Evolutionary conservation across 1,140 invertebrate genomes (phyloP).

Genomic region (Hylaeus anthracinus): DNA sequence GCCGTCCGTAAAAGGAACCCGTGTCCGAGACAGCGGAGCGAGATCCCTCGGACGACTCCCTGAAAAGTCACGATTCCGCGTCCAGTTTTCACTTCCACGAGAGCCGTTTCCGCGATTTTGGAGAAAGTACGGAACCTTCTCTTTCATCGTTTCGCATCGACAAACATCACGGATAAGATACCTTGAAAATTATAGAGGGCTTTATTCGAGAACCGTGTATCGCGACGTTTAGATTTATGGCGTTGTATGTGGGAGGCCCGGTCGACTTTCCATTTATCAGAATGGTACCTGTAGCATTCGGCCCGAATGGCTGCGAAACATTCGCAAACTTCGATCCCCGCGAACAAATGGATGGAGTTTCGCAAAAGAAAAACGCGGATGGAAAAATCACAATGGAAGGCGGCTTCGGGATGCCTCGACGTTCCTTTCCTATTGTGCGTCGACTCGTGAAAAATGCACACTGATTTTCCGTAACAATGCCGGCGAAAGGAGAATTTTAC

Average conservation of each 20-base stretch:
- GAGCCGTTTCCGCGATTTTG: background rate
- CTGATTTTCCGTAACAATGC: slow-evolving; percentile 68
- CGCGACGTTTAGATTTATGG: slow-evolving; percentile 55
- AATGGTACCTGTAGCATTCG: slow-evolving; percentile 60
- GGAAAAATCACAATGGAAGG: slow-evolving; percentile 64
- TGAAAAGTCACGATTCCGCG: no score
- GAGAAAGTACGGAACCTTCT: slow-evolving; percentile 10
- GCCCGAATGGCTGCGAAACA: slow-evolving; percentile 53
- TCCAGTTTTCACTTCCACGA: background rate
- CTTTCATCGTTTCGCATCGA: slow-evolving; percentile 49
- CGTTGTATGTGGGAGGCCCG: slow-evolving; percentile 29
- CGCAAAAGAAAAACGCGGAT: slow-evolving; percentile 56
- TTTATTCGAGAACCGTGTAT: slow-evolving; percentile 59
- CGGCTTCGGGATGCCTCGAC: slow-evolving; percentile 41
- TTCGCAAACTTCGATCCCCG: slow-evolving; percentile 64
- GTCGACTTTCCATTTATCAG: slow-evolving; percentile 65
- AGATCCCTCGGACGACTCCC: no score
- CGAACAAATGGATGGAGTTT: slow-evolving; percentile 65
- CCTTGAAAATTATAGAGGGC: slow-evolving; percentile 46
- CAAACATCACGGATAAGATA: slow-evolving; percentile 51
- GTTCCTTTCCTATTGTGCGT: slow-evolving; percentile 57
- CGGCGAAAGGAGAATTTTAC: slow-evolving; percentile 64
- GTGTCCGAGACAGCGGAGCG: no score
- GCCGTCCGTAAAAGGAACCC: no score
- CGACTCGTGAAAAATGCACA: slow-evolving; percentile 66